Conservation (phyloP, 2,888 invertebrate species). For the Bhutanitis thaidina region DNA sequence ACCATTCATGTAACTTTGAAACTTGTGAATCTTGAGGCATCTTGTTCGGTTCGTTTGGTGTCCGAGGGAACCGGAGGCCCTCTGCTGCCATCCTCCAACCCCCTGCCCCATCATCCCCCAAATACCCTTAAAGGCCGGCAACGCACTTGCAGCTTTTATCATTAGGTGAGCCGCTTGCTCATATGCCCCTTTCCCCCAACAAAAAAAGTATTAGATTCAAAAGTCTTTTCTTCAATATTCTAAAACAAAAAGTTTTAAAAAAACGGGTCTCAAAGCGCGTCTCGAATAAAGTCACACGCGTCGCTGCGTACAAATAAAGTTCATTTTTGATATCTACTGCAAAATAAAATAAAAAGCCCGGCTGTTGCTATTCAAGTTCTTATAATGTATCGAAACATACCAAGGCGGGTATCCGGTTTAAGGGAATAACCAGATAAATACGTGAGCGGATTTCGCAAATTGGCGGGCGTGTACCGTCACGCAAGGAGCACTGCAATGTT, state of each 20-base stretch:
- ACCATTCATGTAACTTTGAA: too few species aligned
- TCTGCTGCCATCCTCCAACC: too few species aligned
- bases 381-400: constrained; percentile 32
- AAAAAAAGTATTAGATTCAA: too few species aligned
- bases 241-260: neutral
- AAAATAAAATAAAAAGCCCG: constrained; percentile 36
- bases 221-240: neutral
- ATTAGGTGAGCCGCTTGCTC: too few species aligned
- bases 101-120: too few species aligned
- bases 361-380: constrained; percentile 17
- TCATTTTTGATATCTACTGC: constrained; percentile 33
- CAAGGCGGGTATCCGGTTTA: constrained; percentile 53
- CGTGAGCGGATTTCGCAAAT: constrained; percentile 53
- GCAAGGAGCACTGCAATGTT: constrained; percentile 18
- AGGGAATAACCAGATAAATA: constrained; percentile 58
- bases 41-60: too few species aligned
- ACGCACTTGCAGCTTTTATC: too few species aligned
- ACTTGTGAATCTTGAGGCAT: too few species aligned
- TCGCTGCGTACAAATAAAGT: constrained; percentile 32
- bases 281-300: neutral
- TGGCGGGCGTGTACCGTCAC: constrained; percentile 35
- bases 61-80: too few species aligned
- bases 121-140: too few species aligned
- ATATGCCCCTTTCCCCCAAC: too few species aligned
- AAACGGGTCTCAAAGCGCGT: neutral